Evolutionary conservation across 1,140 invertebrate genomes (phyloP).

Genomic region (Calycopis cecrops): DNA sequence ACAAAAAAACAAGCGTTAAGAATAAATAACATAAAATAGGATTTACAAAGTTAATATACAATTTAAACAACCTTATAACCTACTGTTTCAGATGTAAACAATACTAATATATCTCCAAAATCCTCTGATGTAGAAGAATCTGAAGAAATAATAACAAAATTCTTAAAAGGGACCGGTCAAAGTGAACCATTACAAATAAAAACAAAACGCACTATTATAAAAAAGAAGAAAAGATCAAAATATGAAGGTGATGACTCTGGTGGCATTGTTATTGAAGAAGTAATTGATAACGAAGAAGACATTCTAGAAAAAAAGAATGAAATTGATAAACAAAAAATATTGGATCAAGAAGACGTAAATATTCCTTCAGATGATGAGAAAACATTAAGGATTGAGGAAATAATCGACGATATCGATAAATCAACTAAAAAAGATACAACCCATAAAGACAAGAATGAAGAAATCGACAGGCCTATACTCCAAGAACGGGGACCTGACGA

Average conservation of each 20-base stretch:
- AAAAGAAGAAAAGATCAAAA: neutral
- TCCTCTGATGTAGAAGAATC: constrained; percentile 36
- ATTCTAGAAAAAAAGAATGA: neutral
- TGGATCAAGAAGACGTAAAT: constrained; percentile 1
- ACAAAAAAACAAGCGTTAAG: too few species aligned
- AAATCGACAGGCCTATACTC: neutral
- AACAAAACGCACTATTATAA: constrained; percentile 12
- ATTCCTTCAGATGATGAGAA: neutral
- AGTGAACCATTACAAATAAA: constrained; percentile 17
- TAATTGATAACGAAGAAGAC: constrained; percentile 12
- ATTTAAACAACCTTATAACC: neutral
- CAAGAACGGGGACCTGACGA: neutral
- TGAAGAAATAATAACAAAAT: constrained; percentile 25
- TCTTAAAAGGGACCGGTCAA: constrained; percentile 14
- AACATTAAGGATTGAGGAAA: neutral
- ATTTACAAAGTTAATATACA: constrained; percentile 4
- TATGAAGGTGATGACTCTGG: neutral
- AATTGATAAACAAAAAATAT: constrained; percentile 2
- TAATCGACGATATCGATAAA: neutral
- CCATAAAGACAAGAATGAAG: constrained; percentile 20
- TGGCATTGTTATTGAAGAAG: constrained; percentile 13
- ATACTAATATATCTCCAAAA: constrained; percentile 42
- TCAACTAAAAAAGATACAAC: too few species aligned
- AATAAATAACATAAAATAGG: too few species aligned
- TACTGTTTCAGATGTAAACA: constrained; percentile 21